Conservation (phyloP, 2,113 vertebrate species). For the Cryptomyrus ogoouensis region DNA sequence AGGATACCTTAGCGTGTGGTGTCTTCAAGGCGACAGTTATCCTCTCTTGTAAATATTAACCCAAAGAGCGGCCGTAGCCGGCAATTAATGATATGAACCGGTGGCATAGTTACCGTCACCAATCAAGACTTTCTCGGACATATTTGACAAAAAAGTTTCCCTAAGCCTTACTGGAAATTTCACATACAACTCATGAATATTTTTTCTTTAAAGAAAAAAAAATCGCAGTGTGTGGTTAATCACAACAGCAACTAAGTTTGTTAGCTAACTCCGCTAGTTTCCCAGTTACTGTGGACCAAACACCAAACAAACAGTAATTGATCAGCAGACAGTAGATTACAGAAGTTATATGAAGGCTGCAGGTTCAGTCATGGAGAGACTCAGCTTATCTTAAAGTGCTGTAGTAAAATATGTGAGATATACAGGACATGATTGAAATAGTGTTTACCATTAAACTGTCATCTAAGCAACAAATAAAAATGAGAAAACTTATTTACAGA, state of each 20-base stretch:
- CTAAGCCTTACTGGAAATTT: not conserved
- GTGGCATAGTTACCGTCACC: not conserved
- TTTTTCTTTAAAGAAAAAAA: not conserved
- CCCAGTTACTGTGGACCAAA: not conserved
- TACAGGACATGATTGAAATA: not conserved
- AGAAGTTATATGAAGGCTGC: not conserved
- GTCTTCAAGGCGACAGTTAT: not conserved
- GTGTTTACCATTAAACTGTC: not conserved
- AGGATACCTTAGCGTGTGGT: not conserved
- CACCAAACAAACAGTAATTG: not conserved
- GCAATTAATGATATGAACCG: not conserved
- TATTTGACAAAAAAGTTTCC: not conserved
- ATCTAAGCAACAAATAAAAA: not conserved
- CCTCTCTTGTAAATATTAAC: not conserved
- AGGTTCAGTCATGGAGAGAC: not conserved
- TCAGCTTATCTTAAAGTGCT: not conserved
- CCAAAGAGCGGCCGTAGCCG: not conserved
- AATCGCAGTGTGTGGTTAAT: not conserved
- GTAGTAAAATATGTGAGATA: not conserved
- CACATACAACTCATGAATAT: not conserved
- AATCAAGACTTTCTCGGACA: not conserved
- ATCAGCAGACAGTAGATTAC: not conserved
- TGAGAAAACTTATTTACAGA: not conserved
- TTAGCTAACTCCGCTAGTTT: not conserved
- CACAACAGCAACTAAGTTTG: not conserved